Base-by-base conservation (phyloP, 2,888 invertebrate species). In the Drosophila mulleri region DNA sequence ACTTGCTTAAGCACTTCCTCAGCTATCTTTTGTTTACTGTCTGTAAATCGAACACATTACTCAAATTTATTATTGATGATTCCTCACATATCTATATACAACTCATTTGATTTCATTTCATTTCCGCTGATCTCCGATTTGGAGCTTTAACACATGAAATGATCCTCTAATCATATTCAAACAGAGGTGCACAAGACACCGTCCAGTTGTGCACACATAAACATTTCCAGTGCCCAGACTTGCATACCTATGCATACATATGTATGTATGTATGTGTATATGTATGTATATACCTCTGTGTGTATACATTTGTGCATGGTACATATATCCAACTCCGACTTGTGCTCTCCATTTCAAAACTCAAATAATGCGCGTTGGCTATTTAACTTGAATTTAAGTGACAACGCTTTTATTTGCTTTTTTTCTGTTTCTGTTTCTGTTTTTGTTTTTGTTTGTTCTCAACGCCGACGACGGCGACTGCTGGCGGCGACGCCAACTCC, bases 291-390 rank as follows among this genome's bases (percentile, higher is more conserved):
- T 45, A n/a, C n/a, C n/a, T n/a, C n/a, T n/a, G 26, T 39, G 12
- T 48, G 29, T 59, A 41, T 61, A n/a, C n/a, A n/a, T n/a, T n/a
- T n/a, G n/a, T n/a, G n/a, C n/a, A n/a, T n/a, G n/a, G n/a, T n/a
- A n/a, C n/a, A n/a, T n/a, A 64, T 58, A 42, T 75, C 54, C 67
- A 71, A 80, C 72, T 71, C 58, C 75, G 78, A 78, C 83, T 84
- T 76, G 79, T 84, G 89, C 83, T 88, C 83, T 84, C 76, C 89
- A 84, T 84, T 84, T 88, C 83, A 83, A 86, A 88, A 86, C 67
- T 88, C 83, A 84, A 86, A 88, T 86, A 84, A 86, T 88, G 89
- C 89, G 73, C 78, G 84, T 88, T 82, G 83, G 87, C 89, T 84
- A 83, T 88, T 84, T 84, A 80, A 88, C 83, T 88, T 83, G 87